These are phyloP conservation scores for Rhyacophila evoluta DNA, from an alignment of 2,888 invertebrate species.

Conservation along the genomic window DNA sequence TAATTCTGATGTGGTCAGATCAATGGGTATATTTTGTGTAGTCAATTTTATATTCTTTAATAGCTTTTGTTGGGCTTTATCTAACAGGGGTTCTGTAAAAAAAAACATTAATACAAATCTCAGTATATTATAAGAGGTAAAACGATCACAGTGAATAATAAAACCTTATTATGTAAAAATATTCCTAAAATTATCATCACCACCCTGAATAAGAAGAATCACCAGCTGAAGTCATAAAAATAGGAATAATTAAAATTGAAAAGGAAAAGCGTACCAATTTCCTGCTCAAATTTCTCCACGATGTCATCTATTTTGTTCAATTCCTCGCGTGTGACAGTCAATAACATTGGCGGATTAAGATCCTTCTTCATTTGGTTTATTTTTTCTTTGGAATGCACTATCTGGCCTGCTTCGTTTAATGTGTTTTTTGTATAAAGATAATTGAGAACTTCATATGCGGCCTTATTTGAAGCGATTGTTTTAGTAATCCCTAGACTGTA, in stretches of 20 bases:
- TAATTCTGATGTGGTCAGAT: conserved; percentile 11
- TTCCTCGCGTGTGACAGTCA: conserved; percentile 61
- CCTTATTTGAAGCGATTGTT: conserved; percentile 67
- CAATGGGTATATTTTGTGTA: neutral
- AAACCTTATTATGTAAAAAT: conserved; percentile 37
- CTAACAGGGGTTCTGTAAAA: conserved; percentile 35
- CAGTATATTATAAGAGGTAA: neutral
- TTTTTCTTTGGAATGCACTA: conserved; percentile 65
- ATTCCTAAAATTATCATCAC: too few relatives aligned
- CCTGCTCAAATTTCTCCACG: conserved; percentile 63
- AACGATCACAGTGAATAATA: too few relatives aligned
- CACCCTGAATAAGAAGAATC: too few relatives aligned
- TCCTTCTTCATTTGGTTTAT: conserved; percentile 60
- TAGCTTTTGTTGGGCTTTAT: conserved; percentile 27
- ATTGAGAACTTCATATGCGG: conserved; percentile 68
- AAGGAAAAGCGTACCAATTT: conserved; percentile 62
- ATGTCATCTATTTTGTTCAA: conserved; percentile 63
- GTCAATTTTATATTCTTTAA: neutral
- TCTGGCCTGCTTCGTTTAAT: conserved; percentile 66
- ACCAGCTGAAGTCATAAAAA: conserved; percentile 3
- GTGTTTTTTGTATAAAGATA: conserved; percentile 68
- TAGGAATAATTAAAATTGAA: neutral
- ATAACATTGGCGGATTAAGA: conserved; percentile 60
- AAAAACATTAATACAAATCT: neutral
- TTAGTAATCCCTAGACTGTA: conserved; percentile 68